phyloP scores from a whole-genome alignment of 2,113 vertebrate genomes.

The Sceloporus undulatus region DNA sequence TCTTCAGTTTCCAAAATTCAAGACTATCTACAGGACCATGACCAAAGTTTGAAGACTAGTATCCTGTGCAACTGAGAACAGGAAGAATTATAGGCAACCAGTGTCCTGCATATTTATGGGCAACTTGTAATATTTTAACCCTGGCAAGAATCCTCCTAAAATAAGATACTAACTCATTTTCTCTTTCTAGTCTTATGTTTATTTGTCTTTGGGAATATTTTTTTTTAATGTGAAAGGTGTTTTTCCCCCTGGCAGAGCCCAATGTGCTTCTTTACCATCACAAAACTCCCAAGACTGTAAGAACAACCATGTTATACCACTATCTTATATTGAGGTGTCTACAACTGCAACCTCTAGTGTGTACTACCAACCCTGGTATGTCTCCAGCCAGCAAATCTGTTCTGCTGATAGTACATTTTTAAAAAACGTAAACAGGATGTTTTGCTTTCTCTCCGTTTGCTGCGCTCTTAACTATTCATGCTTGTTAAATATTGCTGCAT shows the following conservation, averaged over 20 bases:
- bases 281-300: neutral
- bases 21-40: neutral
- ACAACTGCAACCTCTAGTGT: neutral
- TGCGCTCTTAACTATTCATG: constrained; percentile 44
- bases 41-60: neutral
- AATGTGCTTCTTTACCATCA: neutral
- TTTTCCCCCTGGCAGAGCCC: neutral
- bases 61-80: neutral
- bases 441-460: constrained; percentile 56
- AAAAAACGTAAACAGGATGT: constrained; percentile 62
- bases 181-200: neutral
- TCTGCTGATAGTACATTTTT: constrained; percentile 56
- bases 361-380: neutral
- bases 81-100: neutral
- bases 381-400: constrained; percentile 2
- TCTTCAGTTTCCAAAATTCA: neutral
- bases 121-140: neutral
- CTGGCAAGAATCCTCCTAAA: neutral
- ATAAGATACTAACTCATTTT: neutral
- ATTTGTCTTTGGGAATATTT: too few relatives aligned
- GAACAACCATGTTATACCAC: neutral
- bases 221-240: neutral
- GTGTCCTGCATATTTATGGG: neutral
- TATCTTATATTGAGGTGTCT: neutral
- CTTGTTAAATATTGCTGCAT: neutral